Conservation (phyloP, 1,140 invertebrate genomes). For the Oryzaephilus surinamensis region DNA sequence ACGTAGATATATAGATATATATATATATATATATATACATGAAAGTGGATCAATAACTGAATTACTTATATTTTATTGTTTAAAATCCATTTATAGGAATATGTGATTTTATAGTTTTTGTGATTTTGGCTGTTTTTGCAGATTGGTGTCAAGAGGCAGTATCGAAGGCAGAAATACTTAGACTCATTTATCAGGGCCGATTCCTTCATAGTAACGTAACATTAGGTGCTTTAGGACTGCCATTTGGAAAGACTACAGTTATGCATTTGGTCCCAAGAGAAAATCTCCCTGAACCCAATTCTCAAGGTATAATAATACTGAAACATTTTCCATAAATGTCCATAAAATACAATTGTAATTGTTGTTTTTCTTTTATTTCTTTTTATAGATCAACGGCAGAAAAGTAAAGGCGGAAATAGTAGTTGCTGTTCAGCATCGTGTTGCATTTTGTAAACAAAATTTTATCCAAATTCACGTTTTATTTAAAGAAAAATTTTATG, state of each 20-base stretch:
- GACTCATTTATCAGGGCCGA: conserved; percentile 97
- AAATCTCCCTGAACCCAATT: conserved; percentile 97
- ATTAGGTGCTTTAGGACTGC: conserved; percentile 89
- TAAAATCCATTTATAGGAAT: too few relatives aligned
- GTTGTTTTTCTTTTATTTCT: conserved; percentile 22
- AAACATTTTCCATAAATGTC: not conserved
- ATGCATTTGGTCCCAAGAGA: conserved; percentile 99
- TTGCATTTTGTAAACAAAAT: conserved; percentile 72
- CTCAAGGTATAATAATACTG: conserved; percentile 62
- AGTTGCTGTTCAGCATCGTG: conserved; percentile 86
- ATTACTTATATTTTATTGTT: too few relatives aligned
- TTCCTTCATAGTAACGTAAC: conserved; percentile 99
- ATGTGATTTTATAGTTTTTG: too few relatives aligned
- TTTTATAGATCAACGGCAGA: conserved; percentile 84
- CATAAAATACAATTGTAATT: not conserved
- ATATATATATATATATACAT: too few relatives aligned
- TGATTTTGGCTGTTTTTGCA: conserved; percentile 39
- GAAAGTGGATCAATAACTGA: too few relatives aligned
- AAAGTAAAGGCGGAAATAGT: conserved; percentile 85
- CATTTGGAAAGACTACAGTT: conserved; percentile 93
- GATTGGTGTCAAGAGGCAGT: conserved; percentile 95
- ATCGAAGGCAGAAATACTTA: conserved; percentile 90
- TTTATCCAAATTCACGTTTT: too few relatives aligned
- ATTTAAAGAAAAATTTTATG: too few relatives aligned
- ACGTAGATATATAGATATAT: too few relatives aligned